Percentiles rank a stretch among this genome's conserved stretches.
Conservation (phyloP, 2,113 vertebrate genomes). For the Ancistrus triradiatus region DNA sequence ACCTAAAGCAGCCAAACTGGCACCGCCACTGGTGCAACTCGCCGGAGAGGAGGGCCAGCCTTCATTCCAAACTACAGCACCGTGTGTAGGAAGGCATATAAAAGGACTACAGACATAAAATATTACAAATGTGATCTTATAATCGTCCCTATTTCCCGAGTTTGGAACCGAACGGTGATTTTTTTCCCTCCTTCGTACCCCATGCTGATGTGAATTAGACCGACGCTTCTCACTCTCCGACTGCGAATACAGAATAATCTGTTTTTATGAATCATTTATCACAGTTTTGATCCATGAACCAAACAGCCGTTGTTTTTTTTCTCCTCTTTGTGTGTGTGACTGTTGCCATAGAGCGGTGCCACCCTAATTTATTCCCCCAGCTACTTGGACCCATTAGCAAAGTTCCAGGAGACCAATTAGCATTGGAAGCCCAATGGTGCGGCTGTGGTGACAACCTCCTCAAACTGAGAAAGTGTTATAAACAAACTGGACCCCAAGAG, state of each 20-base stretch:
- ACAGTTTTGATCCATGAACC: slow-evolving; percentile 61
- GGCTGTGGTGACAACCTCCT: slow-evolving; percentile 71
- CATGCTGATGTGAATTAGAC: slow-evolving; percentile 60
- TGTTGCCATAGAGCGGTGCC: slow-evolving; percentile 61
- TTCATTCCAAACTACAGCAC: slow-evolving; percentile 23
- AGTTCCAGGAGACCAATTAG: slow-evolving; percentile 84
- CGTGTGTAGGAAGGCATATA: background rate
- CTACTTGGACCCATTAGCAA: slow-evolving; percentile 77
- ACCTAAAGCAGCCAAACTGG: slow-evolving; percentile 15
- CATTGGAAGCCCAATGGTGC: slow-evolving; percentile 70
- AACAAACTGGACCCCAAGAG: slow-evolving; percentile 83
- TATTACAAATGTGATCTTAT: too few relatives aligned
- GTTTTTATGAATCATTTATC: slow-evolving; percentile 69
- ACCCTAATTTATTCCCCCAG: slow-evolving; percentile 71
- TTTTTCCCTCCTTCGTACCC: slow-evolving; percentile 22
- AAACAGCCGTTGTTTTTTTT: slow-evolving; percentile 58
- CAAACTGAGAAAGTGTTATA: slow-evolving; percentile 79
- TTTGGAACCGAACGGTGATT: too few relatives aligned
- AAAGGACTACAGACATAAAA: background rate
- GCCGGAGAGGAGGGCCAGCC: background rate
- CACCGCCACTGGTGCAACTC: slow-evolving; percentile 18
- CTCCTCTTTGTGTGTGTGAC: slow-evolving; percentile 44
- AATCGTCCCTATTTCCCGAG: too few relatives aligned
- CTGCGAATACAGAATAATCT: slow-evolving; percentile 61
- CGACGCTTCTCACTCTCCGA: background rate